Evolutionary conservation across 2,888 invertebrate species (phyloP), one percentile per base, ranked within the genome.

Genomic region (Drosophila melanosoma): DNA sequence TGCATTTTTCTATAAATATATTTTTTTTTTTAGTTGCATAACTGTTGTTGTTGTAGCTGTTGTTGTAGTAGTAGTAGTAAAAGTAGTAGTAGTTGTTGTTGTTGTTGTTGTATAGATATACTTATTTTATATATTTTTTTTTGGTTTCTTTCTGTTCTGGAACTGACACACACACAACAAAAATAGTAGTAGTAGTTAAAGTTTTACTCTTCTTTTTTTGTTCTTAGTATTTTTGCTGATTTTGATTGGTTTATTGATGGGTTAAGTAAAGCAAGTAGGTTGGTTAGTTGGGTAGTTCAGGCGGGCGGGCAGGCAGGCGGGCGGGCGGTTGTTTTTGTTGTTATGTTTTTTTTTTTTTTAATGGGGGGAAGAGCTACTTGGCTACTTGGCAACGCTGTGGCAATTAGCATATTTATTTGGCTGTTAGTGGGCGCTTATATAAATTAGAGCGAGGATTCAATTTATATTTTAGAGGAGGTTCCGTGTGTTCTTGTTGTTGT

Each of bases 11-110:
- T 63, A 66, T 59, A 64, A 76, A 42, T 64, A 64, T 79, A 42
- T 60, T 79, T 73, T 82, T 53, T 63, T 80, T 79, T 62, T 92
- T 93, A 92, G 93, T 93, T 93, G 93, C 93, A 93, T 93, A 71
- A 69, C 93, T 93, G 93, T 92, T 89, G 93, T 89, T 86, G 84
- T 89, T 84, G 89, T 83, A 79, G 89, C 75, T 89, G 87, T 89
- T 83, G 78, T 85, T 79, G 79, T 81, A 57, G 87, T 82, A 65
- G 81, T 83, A 65, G 69, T 83, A 69, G 58, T 67, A 63, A 56
- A 83, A 63, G 54, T 72, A 70, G 53, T 49, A 35, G 23, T 52
- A 20, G 33, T 53, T 1, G 33, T 36, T 0, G 59, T 81, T 60
- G 67, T 76, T 76, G 69, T 77, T 77, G 58, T 83, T 60, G 72